phyloP scores from a whole-genome alignment of 2,113 vertebrate genomes.

The Holacanthus passer region DNA sequence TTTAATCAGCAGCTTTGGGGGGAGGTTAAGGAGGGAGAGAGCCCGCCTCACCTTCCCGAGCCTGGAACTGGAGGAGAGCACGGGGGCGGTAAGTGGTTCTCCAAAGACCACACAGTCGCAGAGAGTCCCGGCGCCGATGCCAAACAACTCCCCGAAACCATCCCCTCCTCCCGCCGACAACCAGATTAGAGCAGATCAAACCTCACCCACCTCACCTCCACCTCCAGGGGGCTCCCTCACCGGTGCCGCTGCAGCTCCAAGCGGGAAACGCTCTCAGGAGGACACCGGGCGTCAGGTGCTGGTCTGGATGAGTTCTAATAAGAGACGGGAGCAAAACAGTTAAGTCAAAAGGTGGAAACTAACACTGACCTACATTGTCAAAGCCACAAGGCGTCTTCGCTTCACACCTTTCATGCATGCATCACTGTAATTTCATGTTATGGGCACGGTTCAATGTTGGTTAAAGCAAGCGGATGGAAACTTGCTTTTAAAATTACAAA shows the following conservation, averaged over 20 bases:
- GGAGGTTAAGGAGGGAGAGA: conserved; percentile 15
- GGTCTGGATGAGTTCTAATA: conserved; percentile 34
- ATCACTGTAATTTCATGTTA: conserved; percentile 8
- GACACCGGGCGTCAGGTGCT: conserved; percentile 3
- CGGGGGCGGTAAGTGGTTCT: conserved; percentile 65
- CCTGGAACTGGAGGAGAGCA: conserved; percentile 55
- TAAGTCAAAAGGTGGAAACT: conserved; percentile 52
- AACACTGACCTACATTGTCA: conserved; percentile 70
- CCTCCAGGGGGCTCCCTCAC: conserved; percentile 49
- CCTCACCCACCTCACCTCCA: conserved; percentile 53
- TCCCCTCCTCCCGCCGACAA: conserved; percentile 50
- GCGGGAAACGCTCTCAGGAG: conserved; percentile 4
- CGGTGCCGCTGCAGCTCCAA: neutral
- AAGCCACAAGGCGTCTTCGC: conserved; percentile 62
- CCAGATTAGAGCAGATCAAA: conserved; percentile 70
- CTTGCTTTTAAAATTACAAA: neutral
- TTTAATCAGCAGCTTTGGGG: conserved; percentile 75
- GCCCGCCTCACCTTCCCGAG: conserved; percentile 53
- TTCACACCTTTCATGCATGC: conserved; percentile 27
- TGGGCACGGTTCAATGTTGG: conserved; percentile 13
- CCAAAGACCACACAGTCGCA: conserved; percentile 63
- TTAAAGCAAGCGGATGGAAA: neutral
- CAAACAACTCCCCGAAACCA: conserved; percentile 40
- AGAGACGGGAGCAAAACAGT: conserved; percentile 45
- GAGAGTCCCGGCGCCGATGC: conserved; percentile 58